Percentiles rank a stretch among this genome's conserved stretches.
phyloP scores from a whole-genome alignment of 2,888 invertebrate species.

The Agapetus fuscipes region DNA sequence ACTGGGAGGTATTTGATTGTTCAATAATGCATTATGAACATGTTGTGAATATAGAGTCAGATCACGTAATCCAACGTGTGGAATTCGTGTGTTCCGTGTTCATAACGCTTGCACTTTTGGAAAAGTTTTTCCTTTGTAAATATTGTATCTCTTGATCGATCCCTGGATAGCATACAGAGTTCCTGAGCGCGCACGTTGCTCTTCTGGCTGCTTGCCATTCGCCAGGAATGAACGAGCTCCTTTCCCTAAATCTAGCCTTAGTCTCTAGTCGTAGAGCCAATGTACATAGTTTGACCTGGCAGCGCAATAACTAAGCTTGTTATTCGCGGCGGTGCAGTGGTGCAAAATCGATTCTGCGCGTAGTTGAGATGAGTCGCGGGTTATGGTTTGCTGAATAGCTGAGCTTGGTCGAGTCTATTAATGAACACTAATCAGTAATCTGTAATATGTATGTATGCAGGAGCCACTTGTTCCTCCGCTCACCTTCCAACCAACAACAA shows the following conservation, averaged over 20 bases:
- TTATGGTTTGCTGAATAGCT: constrained; percentile 9
- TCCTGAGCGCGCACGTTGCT: too few relatives aligned
- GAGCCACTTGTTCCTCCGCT: not conserved
- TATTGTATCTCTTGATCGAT: constrained; percentile 21
- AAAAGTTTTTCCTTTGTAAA: constrained; percentile 19
- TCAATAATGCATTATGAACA: constrained; percentile 20
- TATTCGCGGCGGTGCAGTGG: constrained; percentile 33
- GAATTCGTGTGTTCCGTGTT: constrained; percentile 41
- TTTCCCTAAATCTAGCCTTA: too few relatives aligned
- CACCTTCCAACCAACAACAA: not conserved
- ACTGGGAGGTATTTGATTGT: constrained; percentile 86
- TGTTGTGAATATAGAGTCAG: constrained; percentile 34
- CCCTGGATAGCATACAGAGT: constrained; percentile 31
- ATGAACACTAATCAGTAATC: constrained; percentile 13
- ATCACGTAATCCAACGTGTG: constrained; percentile 37
- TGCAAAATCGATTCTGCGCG: constrained; percentile 44
- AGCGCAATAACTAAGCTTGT: constrained; percentile 24
- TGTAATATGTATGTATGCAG: too few relatives aligned
- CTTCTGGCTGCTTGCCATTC: too few relatives aligned
- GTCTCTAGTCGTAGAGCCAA: constrained; percentile 20
- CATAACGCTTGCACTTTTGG: constrained; percentile 40
- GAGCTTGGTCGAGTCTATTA: constrained; percentile 12
- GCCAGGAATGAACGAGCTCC: constrained; percentile 31
- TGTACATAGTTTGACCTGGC: constrained; percentile 22
- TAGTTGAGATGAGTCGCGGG: constrained; percentile 22